phyloP scores from a whole-genome alignment of 2,888 invertebrate species.

The Drosophila picticornis region DNA sequence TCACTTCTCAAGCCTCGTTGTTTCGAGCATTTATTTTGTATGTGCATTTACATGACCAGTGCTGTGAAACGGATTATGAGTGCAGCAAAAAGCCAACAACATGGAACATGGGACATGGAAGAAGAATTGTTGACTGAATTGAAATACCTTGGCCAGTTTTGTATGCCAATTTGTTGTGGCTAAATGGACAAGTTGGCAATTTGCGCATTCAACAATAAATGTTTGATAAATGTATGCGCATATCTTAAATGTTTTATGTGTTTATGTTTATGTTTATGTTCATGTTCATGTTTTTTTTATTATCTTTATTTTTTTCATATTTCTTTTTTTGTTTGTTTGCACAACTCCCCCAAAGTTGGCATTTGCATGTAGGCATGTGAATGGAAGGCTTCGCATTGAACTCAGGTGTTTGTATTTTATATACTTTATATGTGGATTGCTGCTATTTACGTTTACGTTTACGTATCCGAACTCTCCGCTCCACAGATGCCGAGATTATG shows the following conservation, averaged over 20 bases:
- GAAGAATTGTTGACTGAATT: neutral
- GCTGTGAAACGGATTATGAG: slow-evolving; percentile 13
- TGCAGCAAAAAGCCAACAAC: neutral
- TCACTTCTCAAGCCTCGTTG: slow-evolving; percentile 50
- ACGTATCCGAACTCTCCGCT: neutral
- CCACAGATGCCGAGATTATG: slow-evolving; percentile 6
- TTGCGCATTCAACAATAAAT: neutral
- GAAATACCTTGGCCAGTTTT: neutral
- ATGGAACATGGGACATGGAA: slow-evolving; percentile 1
- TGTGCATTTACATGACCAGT: slow-evolving; percentile 2
- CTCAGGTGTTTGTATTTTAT: slow-evolving; percentile 2
- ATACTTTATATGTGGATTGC: neutral
- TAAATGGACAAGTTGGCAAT: neutral
- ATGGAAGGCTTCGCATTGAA: slow-evolving; percentile 1
- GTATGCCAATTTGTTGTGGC: neutral
- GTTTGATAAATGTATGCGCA: neutral
- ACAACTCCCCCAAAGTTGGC: neutral
- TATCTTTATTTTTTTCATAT: too few species aligned
- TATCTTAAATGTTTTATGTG: neutral
- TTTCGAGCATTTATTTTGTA: slow-evolving; percentile 20
- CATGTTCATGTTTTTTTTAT: neutral
- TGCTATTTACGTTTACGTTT: neutral
- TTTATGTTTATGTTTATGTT: too few species aligned
- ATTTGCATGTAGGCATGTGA: neutral
- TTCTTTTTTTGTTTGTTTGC: neutral